Evolutionary conservation across 1,140 invertebrate species (phyloP).

Genomic region (Atta texana): DNA sequence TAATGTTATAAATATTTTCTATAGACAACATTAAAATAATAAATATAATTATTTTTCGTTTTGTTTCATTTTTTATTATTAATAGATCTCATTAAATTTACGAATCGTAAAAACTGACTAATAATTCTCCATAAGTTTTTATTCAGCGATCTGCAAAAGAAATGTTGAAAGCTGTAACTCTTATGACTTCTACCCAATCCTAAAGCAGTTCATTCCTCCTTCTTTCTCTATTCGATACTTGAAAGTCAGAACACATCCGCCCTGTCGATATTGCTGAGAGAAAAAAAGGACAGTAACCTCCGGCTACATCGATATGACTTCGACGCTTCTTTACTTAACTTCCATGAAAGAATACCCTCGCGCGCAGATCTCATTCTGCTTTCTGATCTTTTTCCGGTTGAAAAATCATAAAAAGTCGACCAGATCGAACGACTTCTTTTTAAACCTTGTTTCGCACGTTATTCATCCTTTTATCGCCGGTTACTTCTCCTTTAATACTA

Average conservation of each 20-base stretch:
- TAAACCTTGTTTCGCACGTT: conserved; percentile 52
- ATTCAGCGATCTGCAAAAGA: neutral
- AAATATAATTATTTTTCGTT: neutral
- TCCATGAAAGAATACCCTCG: conserved; percentile 47
- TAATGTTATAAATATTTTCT: neutral
- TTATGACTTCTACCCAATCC: neutral
- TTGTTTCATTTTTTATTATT: neutral
- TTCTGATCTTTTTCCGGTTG: conserved; percentile 64
- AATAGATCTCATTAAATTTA: neutral
- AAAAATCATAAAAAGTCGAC: conserved; percentile 66
- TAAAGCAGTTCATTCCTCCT: neutral
- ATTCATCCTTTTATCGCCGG: conserved; percentile 46
- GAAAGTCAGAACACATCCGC: conserved; percentile 29
- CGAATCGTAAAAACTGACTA: neutral
- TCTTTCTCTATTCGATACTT: neutral
- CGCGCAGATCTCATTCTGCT: conserved; percentile 32
- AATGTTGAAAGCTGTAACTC: neutral
- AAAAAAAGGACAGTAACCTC: conserved; percentile 22
- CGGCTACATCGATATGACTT: neutral
- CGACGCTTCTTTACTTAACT: conserved; percentile 66
- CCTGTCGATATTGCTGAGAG: neutral
- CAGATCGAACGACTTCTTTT: conserved; percentile 52
- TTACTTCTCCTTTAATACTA: conserved; percentile 8
- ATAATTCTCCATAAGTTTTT: neutral
- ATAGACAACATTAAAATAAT: neutral